phyloP scores from a whole-genome alignment of 2,888 invertebrate genomes.

The Uropetala carovei region DNA sequence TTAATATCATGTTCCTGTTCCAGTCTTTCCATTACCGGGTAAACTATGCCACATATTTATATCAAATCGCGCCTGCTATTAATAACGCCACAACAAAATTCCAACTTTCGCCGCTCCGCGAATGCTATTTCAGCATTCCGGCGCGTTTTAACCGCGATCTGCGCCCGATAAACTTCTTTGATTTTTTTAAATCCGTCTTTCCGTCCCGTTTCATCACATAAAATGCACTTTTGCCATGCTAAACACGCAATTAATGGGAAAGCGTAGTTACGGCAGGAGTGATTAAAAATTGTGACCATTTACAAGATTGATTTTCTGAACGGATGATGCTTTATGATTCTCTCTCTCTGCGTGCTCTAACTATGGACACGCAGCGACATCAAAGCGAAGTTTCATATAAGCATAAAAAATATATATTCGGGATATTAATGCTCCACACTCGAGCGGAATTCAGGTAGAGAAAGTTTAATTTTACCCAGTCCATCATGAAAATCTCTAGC shows the following conservation, averaged over 20 bases:
- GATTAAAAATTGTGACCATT: constrained; percentile 35
- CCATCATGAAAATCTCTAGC: too few species aligned
- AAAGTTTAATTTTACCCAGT: neutral
- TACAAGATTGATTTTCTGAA: constrained; percentile 24
- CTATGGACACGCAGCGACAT: neutral
- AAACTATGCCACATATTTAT: too few species aligned
- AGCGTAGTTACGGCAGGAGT: constrained; percentile 4
- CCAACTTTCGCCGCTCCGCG: neutral
- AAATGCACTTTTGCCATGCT: neutral
- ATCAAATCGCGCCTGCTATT: too few species aligned
- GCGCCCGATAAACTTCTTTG: constrained; percentile 5
- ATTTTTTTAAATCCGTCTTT: constrained; percentile 1
- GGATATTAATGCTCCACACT: neutral
- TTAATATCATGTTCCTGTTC: too few species aligned
- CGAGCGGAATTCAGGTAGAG: neutral
- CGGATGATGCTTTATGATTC: neutral
- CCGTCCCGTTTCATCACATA: constrained; percentile 1
- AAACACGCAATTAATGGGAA: constrained; percentile 29
- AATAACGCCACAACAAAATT: neutral
- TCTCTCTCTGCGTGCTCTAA: neutral
- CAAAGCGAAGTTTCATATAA: neutral
- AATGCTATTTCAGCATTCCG: neutral
- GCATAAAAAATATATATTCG: neutral
- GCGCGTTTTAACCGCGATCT: neutral
- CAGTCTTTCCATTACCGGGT: too few species aligned